These are phyloP conservation scores for Mythimna lalbum DNA, from an alignment of 2,888 invertebrate genomes.

Conservation along the genomic window DNA sequence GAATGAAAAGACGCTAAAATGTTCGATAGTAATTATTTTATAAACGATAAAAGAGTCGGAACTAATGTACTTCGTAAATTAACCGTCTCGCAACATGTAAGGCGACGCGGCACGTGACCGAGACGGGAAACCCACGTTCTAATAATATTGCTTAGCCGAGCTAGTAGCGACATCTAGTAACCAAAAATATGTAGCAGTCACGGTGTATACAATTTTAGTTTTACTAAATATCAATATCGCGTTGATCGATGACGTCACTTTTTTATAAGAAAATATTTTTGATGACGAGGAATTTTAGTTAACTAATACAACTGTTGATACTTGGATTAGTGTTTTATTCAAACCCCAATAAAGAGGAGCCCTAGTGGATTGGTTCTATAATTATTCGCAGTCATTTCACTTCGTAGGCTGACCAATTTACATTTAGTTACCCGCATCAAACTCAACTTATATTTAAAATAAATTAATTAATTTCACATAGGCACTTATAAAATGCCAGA, in stretches of 20 bases:
- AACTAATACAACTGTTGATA: too few species aligned
- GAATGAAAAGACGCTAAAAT: slow-evolving; percentile 19
- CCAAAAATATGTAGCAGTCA: too few species aligned
- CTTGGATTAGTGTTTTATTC: too few species aligned
- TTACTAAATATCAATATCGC: too few species aligned
- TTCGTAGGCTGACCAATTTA: neutral
- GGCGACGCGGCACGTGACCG: slow-evolving; percentile 43
- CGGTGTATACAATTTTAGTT: too few species aligned
- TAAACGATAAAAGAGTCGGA: slow-evolving; percentile 55
- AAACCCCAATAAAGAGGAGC: too few species aligned
- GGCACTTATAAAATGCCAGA: too few species aligned
- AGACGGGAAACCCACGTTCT: slow-evolving; percentile 30
- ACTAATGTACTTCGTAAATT: slow-evolving; percentile 48
- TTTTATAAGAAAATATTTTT: too few species aligned
- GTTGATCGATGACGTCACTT: too few species aligned
- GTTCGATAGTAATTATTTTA: slow-evolving; percentile 35
- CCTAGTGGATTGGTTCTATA: neutral
- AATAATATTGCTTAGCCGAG: neutral
- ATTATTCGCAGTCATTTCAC: slow-evolving; percentile 13
- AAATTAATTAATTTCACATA: too few species aligned
- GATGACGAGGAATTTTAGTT: too few species aligned
- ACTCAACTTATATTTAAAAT: neutral
- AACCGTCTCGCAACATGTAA: slow-evolving; percentile 27
- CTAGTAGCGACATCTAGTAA: too few species aligned
- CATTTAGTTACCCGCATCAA: slow-evolving; percentile 23